Base-by-base conservation (phyloP, 2,888 invertebrate genomes). In the Leptarthrus brevirostris region DNA sequence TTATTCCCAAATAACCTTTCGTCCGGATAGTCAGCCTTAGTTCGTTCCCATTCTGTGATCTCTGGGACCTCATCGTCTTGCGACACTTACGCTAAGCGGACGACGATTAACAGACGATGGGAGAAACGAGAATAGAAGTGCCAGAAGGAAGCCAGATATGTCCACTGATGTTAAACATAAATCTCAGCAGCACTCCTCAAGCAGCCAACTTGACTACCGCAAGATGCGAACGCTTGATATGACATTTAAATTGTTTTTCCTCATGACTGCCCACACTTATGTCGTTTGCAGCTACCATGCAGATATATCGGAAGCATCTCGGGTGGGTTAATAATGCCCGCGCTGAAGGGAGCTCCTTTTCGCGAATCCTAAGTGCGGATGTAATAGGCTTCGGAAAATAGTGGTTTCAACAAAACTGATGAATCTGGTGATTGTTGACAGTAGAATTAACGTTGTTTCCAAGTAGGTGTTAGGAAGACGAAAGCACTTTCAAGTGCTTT, bases 261-360 rank as follows among this genome's bases (percentile, higher is more conserved):
- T 75, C 76, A 76, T 74, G 76, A 74, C 74, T 76, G 76, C 76
- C 76, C 74, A 74, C 76, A 74, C 76, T 74, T 76, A 71, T 73
- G 73, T 71, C 73, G 70, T 73, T 73, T 16, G 44, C 56, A 56
- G 56, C 72, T 58, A 56, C 56, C 47, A 44, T 44, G 16, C 22
- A 72, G 72, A 72, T 72, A 26, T 36, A 72, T 72, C 72, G 26
- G 30, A 12, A 26, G 30, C 18, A 34, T 71, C 53, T 72, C 10
- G 12, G 8, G 16, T 40, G 18, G 14, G 12, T 36, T 72, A 72
- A 58, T 56, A 54, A 47, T 26, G 72, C 36, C 72, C 56, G 40
- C 36, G 14, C 14, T 34, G 52, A 30, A 52, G 69, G 69, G 52
- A 69, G 52, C 18, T 12, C 18, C 34, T 47, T 18, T 24, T 26